Evolutionary conservation across 2,888 invertebrate genomes (phyloP).

Genomic region (Cheilosia pagana): DNA sequence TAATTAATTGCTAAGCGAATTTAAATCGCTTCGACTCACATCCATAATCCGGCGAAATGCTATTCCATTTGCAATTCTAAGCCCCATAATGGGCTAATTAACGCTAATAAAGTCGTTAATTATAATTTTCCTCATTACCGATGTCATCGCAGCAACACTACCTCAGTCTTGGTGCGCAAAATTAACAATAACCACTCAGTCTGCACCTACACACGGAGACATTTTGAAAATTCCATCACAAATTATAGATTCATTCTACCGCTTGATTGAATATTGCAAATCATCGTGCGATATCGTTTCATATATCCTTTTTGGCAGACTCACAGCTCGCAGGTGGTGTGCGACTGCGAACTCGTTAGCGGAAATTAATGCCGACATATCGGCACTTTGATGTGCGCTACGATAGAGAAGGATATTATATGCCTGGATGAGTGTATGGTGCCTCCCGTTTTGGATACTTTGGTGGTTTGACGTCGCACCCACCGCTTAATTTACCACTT

Average conservation of each 20-base stretch:
- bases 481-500: constrained; percentile 50
- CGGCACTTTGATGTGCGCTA: constrained; percentile 13
- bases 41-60: constrained; percentile 51
- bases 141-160: constrained; percentile 9
- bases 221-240: constrained; percentile 37
- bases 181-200: constrained; percentile 22
- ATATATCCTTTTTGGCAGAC: constrained; percentile 7
- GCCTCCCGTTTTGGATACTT: constrained; percentile 5
- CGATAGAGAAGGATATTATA: constrained; percentile 1
- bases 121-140: constrained; percentile 63
- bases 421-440: neutral
- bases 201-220: neutral
- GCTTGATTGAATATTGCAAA: constrained; percentile 60
- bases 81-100: constrained; percentile 58
- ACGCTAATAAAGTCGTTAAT: constrained; percentile 60
- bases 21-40: constrained; percentile 39
- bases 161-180: constrained; percentile 10
- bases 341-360: constrained; percentile 27
- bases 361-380: constrained; percentile 50
- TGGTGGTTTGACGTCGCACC: constrained; percentile 32
- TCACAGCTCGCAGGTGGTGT: constrained; percentile 38
- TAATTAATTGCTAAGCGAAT: constrained; percentile 11
- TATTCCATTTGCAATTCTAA: constrained; percentile 29
- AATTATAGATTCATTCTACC: constrained; percentile 32
- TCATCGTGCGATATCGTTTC: constrained; percentile 24